Percentiles rank a stretch among this genome's conserved stretches.
Evolutionary conservation across 2,888 invertebrate genomes (phyloP).

Genomic region (Hypsopygia costalis): DNA sequence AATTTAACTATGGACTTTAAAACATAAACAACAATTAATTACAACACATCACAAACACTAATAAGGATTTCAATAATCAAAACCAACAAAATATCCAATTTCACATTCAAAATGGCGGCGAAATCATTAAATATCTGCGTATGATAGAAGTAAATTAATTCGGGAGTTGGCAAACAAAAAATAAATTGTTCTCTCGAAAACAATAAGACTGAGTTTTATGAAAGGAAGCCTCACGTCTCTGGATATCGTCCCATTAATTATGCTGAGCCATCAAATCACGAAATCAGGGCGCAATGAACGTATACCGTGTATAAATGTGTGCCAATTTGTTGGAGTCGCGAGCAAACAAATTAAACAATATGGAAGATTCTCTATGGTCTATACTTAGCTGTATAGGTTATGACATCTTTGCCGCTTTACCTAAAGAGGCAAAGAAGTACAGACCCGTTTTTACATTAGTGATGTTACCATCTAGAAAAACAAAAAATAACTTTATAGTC

Average conservation of each 20-base stretch:
- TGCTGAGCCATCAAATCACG: conserved; percentile 49
- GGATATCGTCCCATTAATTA: conserved; percentile 58
- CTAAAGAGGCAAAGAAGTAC: too few relatives aligned
- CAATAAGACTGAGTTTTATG: conserved; percentile 51
- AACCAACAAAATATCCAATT: conserved; percentile 27
- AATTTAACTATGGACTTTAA: neutral
- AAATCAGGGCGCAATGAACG: conserved; percentile 31
- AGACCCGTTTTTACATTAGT: too few relatives aligned
- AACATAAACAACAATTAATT: conserved; percentile 6
- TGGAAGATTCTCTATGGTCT: neutral
- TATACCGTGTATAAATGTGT: conserved; percentile 14
- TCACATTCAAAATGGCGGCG: conserved; percentile 8
- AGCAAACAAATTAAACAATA: conserved; percentile 2
- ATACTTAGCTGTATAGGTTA: neutral
- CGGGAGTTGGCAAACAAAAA: conserved; percentile 57
- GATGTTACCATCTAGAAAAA: too few relatives aligned
- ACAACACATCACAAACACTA: conserved; percentile 15
- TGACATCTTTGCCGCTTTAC: neutral
- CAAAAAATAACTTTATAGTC: too few relatives aligned
- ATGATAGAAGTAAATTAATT: conserved; percentile 69
- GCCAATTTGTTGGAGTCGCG: conserved; percentile 6
- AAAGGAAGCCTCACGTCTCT: conserved; percentile 53
- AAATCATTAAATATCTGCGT: conserved; percentile 60
- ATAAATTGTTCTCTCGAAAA: conserved; percentile 42
- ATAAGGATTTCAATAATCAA: conserved; percentile 27